Conservation (phyloP, 2,888 invertebrate species). For the Philereme transversata region DNA sequence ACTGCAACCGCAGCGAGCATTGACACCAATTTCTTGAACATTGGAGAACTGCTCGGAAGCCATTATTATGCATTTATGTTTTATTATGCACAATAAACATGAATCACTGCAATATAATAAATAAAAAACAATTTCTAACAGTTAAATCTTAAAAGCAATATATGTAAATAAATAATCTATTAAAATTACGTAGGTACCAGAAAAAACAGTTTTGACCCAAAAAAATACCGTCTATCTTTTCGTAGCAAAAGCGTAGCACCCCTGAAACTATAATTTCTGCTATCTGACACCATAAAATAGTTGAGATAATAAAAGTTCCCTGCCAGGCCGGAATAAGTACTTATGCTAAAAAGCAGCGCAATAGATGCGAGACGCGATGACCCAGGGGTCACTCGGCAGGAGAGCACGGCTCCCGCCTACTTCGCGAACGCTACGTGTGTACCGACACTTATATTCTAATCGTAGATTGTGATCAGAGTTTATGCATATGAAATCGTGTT, state of each 20-base stretch:
- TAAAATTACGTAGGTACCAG: not conserved
- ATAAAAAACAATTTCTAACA: not conserved
- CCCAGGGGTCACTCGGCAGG: slow-evolving; percentile 58
- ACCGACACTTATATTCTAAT: slow-evolving; percentile 50
- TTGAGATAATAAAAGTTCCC: slow-evolving; percentile 39
- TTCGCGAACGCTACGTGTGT: slow-evolving; percentile 50
- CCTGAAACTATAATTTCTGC: slow-evolving; percentile 11
- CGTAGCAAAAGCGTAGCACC: slow-evolving; percentile 33
- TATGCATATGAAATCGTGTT: slow-evolving; percentile 44
- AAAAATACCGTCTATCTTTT: slow-evolving; percentile 7
- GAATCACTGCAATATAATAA: not conserved
- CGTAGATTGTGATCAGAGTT: slow-evolving; percentile 49
- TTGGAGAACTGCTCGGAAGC: slow-evolving; percentile 61
- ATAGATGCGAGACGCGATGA: slow-evolving; percentile 63
- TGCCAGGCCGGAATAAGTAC: slow-evolving; percentile 44
- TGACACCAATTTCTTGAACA: slow-evolving; percentile 79
- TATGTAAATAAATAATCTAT: not conserved
- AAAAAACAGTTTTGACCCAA: not conserved
- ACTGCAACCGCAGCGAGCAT: slow-evolving; percentile 82
- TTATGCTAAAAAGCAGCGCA: slow-evolving; percentile 49
- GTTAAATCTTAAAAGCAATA: not conserved
- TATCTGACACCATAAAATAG: slow-evolving; percentile 34
- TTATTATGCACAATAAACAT: slow-evolving; percentile 14
- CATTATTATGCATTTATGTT: slow-evolving; percentile 45
- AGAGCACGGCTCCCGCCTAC: slow-evolving; percentile 53